These are phyloP conservation scores for Pseudochaenichthys georgianus DNA, from an alignment of 2,797 vertebrate genomes.

Conservation along the genomic window DNA sequence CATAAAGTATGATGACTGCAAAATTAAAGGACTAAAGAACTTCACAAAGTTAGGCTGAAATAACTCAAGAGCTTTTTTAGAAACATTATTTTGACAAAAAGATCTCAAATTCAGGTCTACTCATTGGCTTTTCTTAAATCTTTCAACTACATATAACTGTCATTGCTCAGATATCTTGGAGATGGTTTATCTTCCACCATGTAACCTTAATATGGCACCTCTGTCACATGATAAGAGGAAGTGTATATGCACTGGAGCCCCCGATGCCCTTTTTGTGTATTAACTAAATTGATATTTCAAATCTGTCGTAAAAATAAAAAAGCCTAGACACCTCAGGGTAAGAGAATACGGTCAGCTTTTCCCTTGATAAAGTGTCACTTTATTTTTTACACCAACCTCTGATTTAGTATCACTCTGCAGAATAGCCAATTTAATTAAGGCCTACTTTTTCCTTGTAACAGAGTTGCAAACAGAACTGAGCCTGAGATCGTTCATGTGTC, in stretches of 20 bases:
- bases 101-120: neutral
- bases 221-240: neutral
- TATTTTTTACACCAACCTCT: slow-evolving; percentile 41
- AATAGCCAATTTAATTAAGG: slow-evolving; percentile 2
- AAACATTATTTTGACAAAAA: neutral
- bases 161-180: neutral
- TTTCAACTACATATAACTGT: neutral
- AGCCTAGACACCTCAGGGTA: slow-evolving; percentile 11
- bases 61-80: neutral
- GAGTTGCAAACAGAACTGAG: slow-evolving; percentile 42
- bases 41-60: neutral
- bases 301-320: slow-evolving; percentile 29
- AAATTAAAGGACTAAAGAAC: neutral
- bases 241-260: no score
- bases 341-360: slow-evolving; percentile 49
- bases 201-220: neutral
- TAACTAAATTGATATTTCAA: slow-evolving; percentile 18
- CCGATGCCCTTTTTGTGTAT: neutral
- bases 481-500: slow-evolving; percentile 64
- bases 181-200: neutral
- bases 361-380: slow-evolving; percentile 35
- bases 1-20: neutral
- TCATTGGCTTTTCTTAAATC: neutral
- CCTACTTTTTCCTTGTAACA: slow-evolving; percentile 30
- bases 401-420: slow-evolving; percentile 25